Evolutionary conservation across 1,140 invertebrate genomes (phyloP).

Genomic region (Lutraria rhynchaena): DNA sequence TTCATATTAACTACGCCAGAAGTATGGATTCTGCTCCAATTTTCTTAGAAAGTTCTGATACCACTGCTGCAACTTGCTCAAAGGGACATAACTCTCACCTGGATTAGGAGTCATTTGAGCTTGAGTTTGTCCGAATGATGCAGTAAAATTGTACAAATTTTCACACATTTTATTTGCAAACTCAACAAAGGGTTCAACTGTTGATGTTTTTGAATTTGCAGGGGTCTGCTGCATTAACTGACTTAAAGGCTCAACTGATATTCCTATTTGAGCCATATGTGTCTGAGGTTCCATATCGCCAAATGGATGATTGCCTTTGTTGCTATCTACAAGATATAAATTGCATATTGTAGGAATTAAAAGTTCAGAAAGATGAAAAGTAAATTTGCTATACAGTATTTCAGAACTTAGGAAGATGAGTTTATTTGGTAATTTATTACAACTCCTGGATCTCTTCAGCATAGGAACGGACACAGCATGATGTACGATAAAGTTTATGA

Average conservation of each 20-base stretch:
- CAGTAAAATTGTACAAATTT: slow-evolving; percentile 95
- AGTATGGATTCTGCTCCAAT: slow-evolving; percentile 95
- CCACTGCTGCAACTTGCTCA: slow-evolving; percentile 95
- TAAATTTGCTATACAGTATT: too few relatives aligned
- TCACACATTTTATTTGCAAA: slow-evolving; percentile 97
- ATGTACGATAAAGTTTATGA: too few relatives aligned
- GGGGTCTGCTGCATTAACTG: slow-evolving; percentile 84
- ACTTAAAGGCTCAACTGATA: slow-evolving; percentile 92
- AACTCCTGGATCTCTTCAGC: too few relatives aligned
- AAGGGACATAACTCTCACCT: slow-evolving; percentile 91
- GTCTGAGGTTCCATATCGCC: slow-evolving; percentile 81
- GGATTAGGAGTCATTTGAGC: slow-evolving; percentile 89
- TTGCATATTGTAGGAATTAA: background rate
- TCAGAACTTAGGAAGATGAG: too few relatives aligned
- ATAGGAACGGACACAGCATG: too few relatives aligned
- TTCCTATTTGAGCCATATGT: slow-evolving; percentile 96
- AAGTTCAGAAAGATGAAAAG: too few relatives aligned
- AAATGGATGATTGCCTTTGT: slow-evolving; percentile 76
- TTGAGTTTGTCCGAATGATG: slow-evolving; percentile 93
- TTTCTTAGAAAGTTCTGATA: slow-evolving; percentile 95
- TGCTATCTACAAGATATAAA: slow-evolving; percentile 56
- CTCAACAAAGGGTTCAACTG: slow-evolving; percentile 87
- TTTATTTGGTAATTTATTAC: too few relatives aligned
- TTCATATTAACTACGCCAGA: slow-evolving; percentile 88
- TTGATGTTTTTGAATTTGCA: slow-evolving; percentile 82